A percentile compares a stretch with the other conserved stretches of the same genome.
These are phyloP conservation scores for Sturmia bella DNA, from an alignment of 2,888 invertebrate species.

Conservation along the genomic window DNA sequence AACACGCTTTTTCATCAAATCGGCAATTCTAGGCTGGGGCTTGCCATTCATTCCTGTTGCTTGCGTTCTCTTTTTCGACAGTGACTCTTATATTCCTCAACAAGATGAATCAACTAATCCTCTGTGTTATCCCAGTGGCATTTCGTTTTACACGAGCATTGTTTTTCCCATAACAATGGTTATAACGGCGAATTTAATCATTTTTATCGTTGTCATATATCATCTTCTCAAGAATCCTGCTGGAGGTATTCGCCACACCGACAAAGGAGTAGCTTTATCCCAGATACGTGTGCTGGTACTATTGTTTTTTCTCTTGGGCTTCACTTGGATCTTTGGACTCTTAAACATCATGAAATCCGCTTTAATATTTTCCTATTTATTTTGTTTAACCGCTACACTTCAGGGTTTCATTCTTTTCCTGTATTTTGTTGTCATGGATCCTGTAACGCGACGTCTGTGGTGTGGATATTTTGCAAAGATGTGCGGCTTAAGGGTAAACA, in stretches of 20 bases:
- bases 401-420: conserved; percentile 85
- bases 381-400: conserved; percentile 85
- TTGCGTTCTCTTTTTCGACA: conserved; percentile 82
- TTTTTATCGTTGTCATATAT: conserved; percentile 84
- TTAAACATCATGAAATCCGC: conserved; percentile 82
- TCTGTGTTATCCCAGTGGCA: conserved; percentile 84
- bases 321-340: conserved; percentile 85
- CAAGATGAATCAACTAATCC: conserved; percentile 72
- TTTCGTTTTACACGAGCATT: conserved; percentile 82
- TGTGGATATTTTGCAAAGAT: conserved; percentile 65
- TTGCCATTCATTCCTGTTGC: conserved; percentile 83
- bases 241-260: conserved; percentile 82
- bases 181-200: conserved; percentile 83
- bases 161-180: conserved; percentile 83
- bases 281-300: conserved; percentile 84
- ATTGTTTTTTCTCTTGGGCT: conserved; percentile 84
- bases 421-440: conserved; percentile 85
- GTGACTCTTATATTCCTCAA: conserved; percentile 82
- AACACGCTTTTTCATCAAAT: conserved; percentile 85
- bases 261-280: conserved; percentile 78
- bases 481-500: conserved; percentile 62
- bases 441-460: conserved; percentile 84
- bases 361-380: conserved; percentile 84
- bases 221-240: conserved; percentile 83
- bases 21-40: conserved; percentile 86